Evolutionary conservation across 2,888 invertebrate genomes (phyloP), one percentile per base, ranked within the genome.

Genomic region (Silvanus unidentatus): DNA sequence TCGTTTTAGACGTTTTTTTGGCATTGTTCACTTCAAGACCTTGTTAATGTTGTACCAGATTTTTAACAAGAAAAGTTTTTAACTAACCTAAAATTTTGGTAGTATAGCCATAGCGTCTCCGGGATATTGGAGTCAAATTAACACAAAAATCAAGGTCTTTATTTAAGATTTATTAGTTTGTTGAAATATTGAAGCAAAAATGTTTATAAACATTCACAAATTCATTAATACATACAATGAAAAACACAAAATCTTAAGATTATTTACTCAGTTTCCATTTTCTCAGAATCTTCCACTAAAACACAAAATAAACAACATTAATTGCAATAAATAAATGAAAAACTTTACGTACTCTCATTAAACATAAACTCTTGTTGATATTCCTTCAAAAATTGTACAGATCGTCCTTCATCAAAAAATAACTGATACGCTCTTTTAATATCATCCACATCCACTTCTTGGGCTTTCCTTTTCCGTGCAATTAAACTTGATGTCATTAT

Each of bases 321-420:
- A 16, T 42, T 28, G 2, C n/a, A 37, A n/a, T 37, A 44, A 42
- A 28, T 11, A 2, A 37, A 16, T 27, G 10, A 10, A 48, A 30
- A 43, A 41, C 9, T 10, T 16, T 16, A 28, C 35, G 28, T 50
- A 59, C 62, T 49, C 66, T 87, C 86, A 63, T 84, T 82, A 61
- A 95, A 97, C 88, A 97, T 89, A 64, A 94, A 98, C 65, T 95
- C 92, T 59, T 94, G 88, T 69, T 97, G 94, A 67, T 94, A 95
- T 68, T 97, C 95, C 68, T 89, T 91, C 12, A 98, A 75, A 72
- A 92, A 96, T 72, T 94, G 90, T 52, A 91, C 86, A 0, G 96
- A 96, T 43, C 98, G 80, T 45, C 85, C 85, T 72, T 97, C 95
- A 66, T 99, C 99, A 53, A 94, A 76, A 71, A 99, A 99, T 43